Conservation (phyloP, 2,113 vertebrate species). For the Craseonycteris thonglongyai region DNA sequence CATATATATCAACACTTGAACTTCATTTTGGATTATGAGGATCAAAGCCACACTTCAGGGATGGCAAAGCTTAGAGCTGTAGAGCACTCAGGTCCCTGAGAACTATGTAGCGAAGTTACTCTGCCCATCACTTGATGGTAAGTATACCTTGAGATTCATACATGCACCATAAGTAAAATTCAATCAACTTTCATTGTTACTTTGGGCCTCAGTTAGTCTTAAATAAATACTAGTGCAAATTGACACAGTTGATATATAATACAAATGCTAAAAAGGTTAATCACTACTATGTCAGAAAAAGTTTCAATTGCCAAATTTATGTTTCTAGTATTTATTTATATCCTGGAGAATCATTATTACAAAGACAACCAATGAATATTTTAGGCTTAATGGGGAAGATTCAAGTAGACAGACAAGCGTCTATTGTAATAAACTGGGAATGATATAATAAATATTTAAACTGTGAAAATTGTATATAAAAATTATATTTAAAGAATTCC, state of each 20-base stretch:
- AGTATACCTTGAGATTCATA: background rate
- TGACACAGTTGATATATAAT: background rate
- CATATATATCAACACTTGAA: background rate
- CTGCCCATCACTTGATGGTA: background rate
- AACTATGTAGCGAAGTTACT: background rate
- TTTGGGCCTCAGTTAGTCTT: background rate
- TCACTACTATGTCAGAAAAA: background rate
- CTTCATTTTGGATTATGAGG: background rate
- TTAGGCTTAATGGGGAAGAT: background rate
- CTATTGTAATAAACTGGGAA: background rate
- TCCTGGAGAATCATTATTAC: background rate
- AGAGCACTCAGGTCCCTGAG: background rate
- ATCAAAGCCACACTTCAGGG: background rate
- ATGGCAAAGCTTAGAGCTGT: background rate
- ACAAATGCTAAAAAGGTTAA: background rate
- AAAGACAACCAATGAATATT: background rate
- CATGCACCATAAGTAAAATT: background rate
- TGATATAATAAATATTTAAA: background rate
- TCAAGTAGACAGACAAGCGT: background rate
- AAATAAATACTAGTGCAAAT: background rate
- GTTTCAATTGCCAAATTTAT: background rate
- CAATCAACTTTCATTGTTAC: background rate
- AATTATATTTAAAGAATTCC: background rate
- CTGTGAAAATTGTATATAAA: background rate
- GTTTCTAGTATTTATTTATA: background rate